Percentiles rank a stretch among this genome's conserved stretches.
phyloP scores from a whole-genome alignment of 2,888 invertebrate genomes.

The Julus scanicus region DNA sequence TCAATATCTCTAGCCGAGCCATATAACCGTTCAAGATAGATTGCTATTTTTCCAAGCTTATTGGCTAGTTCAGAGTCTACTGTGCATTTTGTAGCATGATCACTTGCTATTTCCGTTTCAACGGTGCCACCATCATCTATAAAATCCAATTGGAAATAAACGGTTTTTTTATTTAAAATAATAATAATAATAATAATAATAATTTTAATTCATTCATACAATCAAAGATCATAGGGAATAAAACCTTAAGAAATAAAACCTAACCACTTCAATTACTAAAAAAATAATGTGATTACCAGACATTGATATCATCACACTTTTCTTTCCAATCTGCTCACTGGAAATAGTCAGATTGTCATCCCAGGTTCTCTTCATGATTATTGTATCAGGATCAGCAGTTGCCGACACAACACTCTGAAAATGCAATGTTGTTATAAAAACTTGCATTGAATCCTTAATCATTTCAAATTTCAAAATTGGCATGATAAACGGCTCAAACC shows the following conservation, averaged over 20 bases:
- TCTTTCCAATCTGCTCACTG: constrained; percentile 50
- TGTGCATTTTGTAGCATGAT: constrained; percentile 69
- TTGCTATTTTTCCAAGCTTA: constrained; percentile 71
- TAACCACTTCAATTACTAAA: background rate
- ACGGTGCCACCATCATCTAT: constrained; percentile 67
- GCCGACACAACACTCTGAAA: constrained; percentile 83
- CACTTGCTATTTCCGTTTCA: constrained; percentile 60
- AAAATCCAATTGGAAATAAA: background rate
- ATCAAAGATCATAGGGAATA: too few relatives aligned
- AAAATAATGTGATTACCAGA: constrained; percentile 4
- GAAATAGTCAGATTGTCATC: constrained; percentile 68
- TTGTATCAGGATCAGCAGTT: constrained; percentile 79
- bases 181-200: too few relatives aligned
- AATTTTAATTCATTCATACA: too few relatives aligned
- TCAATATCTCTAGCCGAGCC: constrained; percentile 81
- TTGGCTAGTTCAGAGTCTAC: constrained; percentile 71
- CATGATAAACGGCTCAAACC: constrained; percentile 64
- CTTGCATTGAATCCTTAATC: background rate
- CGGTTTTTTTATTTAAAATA: too few relatives aligned
- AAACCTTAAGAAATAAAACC: too few relatives aligned
- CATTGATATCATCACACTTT: constrained; percentile 43
- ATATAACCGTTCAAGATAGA: constrained; percentile 75
- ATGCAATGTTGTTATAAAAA: background rate
- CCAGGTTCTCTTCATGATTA: constrained; percentile 71
- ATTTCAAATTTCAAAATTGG: background rate